Evolutionary conservation across 2,113 vertebrate species (phyloP), one percentile per base, ranked within the genome.

Genomic region (Coryphaenoides rupestris): DNA sequence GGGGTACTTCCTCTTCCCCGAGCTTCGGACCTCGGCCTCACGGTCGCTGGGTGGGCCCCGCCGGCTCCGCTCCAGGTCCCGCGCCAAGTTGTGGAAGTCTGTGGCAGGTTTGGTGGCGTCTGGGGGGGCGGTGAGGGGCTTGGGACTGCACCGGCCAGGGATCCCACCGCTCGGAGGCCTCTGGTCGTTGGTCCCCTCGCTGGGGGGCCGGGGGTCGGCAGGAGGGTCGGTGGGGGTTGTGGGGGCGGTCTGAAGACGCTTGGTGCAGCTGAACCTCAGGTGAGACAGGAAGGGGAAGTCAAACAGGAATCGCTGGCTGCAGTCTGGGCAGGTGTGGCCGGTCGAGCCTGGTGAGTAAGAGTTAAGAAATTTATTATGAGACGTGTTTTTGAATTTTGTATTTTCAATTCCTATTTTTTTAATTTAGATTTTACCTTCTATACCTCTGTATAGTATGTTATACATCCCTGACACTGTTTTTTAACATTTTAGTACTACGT

Each of bases 301-400:
- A 47, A 95, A 99, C 89, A 97, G 96, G 89, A 98, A 98, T 21
- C 94, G 90, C 70, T 98, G 96, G 88, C 89, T 94, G 89, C 96
- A 99, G 75, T 99, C 95, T 2, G 93, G 89, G 81, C 96, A 99
- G 4, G 89, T 81, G 78, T 87, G 91, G 21, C 93, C 93, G 52
- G 93, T 76, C 0, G 94, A 90, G 54, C 92, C 96, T 98, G 33
- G 49, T 14, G 55, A 75, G 21, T n/a, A 69, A 59, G 9, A 55
- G 17, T 75, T 9, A 62, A 0, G 1, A 21, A 50, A 61, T 12
- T 5, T 26, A n/a, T n/a, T n/a, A n/a, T n/a, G n/a, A n/a, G n/a
- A n/a, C n/a, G n/a, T n/a, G n/a, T 62, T 26, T 40, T 12, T 10
- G 33, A 2, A 40, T 40, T 40, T 40, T 10, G 7, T 40, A 40